Evolutionary conservation across 1,140 invertebrate species (phyloP), one percentile per base, ranked within the genome.

Genomic region (Popillia japonica): DNA sequence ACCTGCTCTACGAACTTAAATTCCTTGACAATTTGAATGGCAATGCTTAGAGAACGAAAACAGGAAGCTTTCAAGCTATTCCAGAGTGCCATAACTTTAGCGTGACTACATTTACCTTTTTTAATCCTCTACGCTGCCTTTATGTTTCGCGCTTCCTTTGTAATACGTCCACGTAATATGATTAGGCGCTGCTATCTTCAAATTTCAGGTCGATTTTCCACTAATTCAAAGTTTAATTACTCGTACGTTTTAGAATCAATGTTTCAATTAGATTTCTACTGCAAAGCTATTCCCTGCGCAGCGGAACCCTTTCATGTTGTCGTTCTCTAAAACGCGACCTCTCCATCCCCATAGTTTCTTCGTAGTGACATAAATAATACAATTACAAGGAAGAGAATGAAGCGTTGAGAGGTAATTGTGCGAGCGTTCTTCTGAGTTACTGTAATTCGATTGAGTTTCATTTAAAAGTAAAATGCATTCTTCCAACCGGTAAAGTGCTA

Each of bases 261-360:
- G 61, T 68, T 34, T 23, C 61, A 68, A 23, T 68, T 34, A 68
- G 27, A 68, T 9, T 68, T 27, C 27, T 14, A 0, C 10, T 2
- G 20, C 61, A 68, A 68, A 68, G 22, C 22, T 22, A 27, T 68
- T 68, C 22, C 27, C 22, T 68, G 11, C 61, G 61, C 27, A 68
- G 27, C 61, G 20, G 27, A 68, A 68, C 61, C 61, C 61, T 68
- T 68, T 68, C 22, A 68, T 68, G 61, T 61, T 22, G 59, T 14
- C 59, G 59, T 68, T 27, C 61, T 17, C 61, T 9, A 20, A 68
- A 68, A 68, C 61, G 20, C 61, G 11, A 27, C 61, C 22, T 68
- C 4, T 17, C 7, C 22, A 22, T 68, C 9, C 27, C 61, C 61
- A 22, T 34, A 68, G 27, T 68, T 68, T 27, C 61, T 68, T 68